Conservation (phyloP, 64 coral and sea anemone genomes). For the Dendrophyllia cribrosa region DNA sequence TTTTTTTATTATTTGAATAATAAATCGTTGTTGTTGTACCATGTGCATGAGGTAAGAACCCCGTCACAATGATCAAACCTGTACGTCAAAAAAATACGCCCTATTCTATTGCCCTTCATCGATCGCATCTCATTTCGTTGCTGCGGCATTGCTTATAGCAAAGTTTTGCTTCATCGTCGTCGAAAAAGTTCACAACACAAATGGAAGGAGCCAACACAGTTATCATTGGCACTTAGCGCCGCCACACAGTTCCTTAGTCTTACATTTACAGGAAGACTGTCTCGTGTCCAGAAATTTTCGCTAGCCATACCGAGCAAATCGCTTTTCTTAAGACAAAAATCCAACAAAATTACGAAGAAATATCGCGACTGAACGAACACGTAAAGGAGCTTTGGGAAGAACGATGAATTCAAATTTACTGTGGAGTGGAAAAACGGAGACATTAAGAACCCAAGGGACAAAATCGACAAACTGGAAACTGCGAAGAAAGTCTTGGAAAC, state of each 20-base stretch:
- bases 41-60: no score
- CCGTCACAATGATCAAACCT: no score
- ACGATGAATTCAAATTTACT: neutral
- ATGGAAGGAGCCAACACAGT: neutral
- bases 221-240: neutral
- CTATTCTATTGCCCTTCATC: no score
- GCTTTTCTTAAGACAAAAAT: neutral
- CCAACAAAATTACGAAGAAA: neutral
- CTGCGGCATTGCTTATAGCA: no score
- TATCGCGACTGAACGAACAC: neutral
- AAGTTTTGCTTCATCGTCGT: no score
- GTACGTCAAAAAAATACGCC: no score
- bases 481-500: conserved; percentile 15
- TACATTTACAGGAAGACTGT: no score
- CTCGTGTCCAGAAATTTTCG: neutral
- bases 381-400: neutral
- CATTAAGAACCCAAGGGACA: neutral
- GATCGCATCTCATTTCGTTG: no score
- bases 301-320: neutral
- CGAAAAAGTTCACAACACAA: neutral
- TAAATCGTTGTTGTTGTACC: no score
- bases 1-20: no score
- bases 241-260: neutral
- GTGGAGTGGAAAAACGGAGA: conserved; percentile 35
- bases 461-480: conserved; percentile 24